These are phyloP conservation scores for Enteromius radiatus DNA, from an alignment of 2,797 vertebrate genomes.

Conservation along the genomic window DNA sequence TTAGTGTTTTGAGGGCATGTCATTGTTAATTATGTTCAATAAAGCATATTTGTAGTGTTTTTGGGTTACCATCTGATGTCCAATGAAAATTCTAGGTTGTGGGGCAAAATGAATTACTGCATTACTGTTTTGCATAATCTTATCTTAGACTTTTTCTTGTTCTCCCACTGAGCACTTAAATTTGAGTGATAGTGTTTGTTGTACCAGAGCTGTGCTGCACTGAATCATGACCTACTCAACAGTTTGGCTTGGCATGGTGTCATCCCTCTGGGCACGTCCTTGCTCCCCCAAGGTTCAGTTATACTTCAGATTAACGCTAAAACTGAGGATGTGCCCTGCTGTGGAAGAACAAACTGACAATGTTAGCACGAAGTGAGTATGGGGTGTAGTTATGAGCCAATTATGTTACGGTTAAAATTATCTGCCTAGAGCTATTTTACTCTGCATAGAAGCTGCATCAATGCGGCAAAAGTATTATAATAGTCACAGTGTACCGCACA, in stretches of 20 bases:
- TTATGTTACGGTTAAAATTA: not conserved
- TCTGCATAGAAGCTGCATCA: not conserved
- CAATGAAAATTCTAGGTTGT: not conserved
- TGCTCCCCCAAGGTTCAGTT: slow-evolving; percentile 38
- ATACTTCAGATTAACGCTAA: slow-evolving; percentile 14
- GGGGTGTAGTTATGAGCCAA: not conserved
- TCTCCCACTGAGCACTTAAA: not conserved
- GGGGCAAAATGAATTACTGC: not conserved
- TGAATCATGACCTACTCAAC: slow-evolving; percentile 22
- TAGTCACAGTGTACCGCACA: not conserved
- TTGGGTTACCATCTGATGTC: not conserved
- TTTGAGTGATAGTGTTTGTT: slow-evolving; percentile 17
- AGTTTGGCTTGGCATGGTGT: slow-evolving; percentile 60
- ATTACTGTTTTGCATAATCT: not conserved
- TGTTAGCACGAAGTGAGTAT: not conserved
- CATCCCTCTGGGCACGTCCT: slow-evolving; percentile 40
- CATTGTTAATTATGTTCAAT: not conserved
- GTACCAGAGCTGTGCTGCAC: slow-evolving; percentile 37
- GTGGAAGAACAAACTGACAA: slow-evolving; percentile 20
- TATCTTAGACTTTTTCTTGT: not conserved
- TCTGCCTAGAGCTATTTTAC: not conserved
- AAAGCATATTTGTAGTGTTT: not conserved
- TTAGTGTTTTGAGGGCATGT: not conserved
- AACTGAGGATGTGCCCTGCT: not conserved
- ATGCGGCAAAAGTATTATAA: not conserved